Percentiles rank a stretch among this genome's conserved stretches.
Conservation (phyloP, 2,113 vertebrate genomes). For the Gorsachius goisagi region DNA sequence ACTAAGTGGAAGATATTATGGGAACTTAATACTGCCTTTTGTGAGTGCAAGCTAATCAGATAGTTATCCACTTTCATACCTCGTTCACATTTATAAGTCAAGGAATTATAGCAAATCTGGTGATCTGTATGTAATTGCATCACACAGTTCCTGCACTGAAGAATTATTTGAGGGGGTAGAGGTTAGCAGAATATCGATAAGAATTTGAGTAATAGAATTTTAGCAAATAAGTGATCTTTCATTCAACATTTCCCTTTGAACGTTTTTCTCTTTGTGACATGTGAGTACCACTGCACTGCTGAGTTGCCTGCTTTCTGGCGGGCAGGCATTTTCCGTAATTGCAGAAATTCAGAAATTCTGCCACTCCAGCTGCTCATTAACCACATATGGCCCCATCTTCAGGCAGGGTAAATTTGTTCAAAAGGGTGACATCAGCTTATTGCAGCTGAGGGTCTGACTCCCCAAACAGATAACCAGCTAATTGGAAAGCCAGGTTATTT, state of each 20-base stretch:
- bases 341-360: background rate
- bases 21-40: background rate
- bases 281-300: background rate
- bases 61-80: background rate
- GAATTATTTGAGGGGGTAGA: background rate
- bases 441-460: background rate
- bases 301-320: background rate
- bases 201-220: background rate
- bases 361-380: background rate
- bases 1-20: background rate
- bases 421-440: background rate
- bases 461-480: background rate
- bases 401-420: background rate
- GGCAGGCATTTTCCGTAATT: background rate
- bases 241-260: background rate
- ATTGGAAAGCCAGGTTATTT: background rate
- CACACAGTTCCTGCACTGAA: background rate
- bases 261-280: background rate
- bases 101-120: background rate
- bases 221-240: background rate
- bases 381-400: background rate
- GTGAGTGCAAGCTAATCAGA: background rate
- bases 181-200: background rate
- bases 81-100: background rate
- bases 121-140: background rate